Percentiles rank a stretch among this genome's conserved stretches.
phyloP scores from a whole-genome alignment of 2,113 vertebrate species.

The Siphamia tubifer region DNA sequence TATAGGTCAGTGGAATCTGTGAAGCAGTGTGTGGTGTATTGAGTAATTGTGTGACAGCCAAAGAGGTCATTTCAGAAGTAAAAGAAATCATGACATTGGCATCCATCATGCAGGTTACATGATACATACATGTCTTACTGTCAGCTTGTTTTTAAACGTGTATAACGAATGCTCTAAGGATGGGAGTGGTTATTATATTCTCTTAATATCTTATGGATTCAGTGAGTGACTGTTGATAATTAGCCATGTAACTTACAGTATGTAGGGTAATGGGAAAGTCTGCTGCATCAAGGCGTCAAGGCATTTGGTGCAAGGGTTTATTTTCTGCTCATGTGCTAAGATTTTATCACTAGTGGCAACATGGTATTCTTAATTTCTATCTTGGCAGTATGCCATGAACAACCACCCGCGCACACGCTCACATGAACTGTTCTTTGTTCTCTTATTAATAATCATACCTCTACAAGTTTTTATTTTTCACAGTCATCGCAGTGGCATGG shows the following conservation, averaged over 20 bases:
- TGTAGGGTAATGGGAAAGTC: not conserved
- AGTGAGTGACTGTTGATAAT: not conserved
- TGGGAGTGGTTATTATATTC: not conserved
- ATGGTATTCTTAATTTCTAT: constrained; percentile 52
- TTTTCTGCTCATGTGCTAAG: constrained; percentile 29
- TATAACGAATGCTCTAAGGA: not conserved
- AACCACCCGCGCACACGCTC: constrained; percentile 39
- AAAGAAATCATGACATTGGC: not conserved
- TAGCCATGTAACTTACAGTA: not conserved
- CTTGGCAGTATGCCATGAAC: constrained; percentile 44
- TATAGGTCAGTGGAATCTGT: not conserved
- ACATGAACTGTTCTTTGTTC: constrained; percentile 35
- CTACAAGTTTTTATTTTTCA: constrained; percentile 21
- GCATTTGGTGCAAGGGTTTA: not conserved
- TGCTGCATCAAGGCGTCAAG: not conserved
- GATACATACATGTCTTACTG: not conserved
- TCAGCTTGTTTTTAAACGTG: not conserved
- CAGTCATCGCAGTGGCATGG: not conserved
- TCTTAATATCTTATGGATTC: too few species aligned
- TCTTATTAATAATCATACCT: constrained; percentile 31
- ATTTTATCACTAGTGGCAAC: constrained; percentile 66
- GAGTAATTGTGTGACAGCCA: not conserved
- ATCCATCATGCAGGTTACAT: not conserved
- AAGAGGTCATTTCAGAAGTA: not conserved
- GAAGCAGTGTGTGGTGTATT: not conserved